Conservation (phyloP, 2,113 vertebrate genomes). For the Bambusicola thoracicus region DNA sequence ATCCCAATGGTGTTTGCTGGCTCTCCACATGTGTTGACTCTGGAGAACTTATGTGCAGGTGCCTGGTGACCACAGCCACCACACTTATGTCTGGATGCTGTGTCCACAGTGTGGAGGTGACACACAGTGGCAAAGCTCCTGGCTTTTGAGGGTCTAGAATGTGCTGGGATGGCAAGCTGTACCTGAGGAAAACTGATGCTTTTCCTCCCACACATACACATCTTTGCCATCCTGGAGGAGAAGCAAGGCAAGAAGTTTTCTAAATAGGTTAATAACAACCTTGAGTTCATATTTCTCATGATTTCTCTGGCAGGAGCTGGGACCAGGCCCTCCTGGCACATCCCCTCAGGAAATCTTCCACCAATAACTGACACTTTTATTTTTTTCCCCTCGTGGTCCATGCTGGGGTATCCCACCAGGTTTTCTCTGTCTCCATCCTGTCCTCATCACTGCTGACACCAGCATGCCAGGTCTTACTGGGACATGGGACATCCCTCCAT, state of each 20-base stretch:
- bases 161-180: background rate
- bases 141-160: rapidly evolving
- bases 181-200: background rate
- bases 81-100: background rate
- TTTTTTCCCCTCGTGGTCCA: background rate
- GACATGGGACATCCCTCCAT: background rate
- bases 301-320: background rate
- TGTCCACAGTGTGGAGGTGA: background rate
- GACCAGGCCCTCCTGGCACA: background rate
- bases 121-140: background rate
- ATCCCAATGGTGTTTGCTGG: background rate
- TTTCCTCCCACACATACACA: background rate
- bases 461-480: background rate
- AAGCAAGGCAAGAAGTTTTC: background rate
- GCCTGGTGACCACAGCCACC: background rate
- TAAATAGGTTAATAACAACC: background rate
- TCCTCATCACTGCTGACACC: rapidly evolving
- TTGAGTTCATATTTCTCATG: background rate
- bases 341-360: background rate
- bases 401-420: background rate
- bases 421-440: background rate
- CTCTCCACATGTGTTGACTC: background rate
- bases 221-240: background rate
- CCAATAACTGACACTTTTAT: background rate
- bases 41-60: background rate